Conservation (phyloP, 2,888 invertebrate genomes). For the Dasypolia templi region DNA sequence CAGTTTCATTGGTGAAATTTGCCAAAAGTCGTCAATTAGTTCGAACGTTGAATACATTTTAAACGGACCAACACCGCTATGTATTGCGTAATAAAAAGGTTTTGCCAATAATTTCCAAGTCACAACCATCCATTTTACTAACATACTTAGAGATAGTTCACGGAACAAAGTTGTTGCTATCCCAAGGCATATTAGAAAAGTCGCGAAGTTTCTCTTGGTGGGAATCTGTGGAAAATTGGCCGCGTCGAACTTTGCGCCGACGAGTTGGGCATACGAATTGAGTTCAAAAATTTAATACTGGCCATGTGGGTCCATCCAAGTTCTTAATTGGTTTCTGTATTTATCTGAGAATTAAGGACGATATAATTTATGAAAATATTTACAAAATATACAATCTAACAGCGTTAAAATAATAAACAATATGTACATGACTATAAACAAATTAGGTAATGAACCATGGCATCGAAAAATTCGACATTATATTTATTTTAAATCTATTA, state of each 20-base stretch:
- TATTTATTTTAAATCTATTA: too few relatives aligned
- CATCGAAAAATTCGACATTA: too few relatives aligned
- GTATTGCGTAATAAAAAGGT: neutral
- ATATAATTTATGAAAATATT: too few relatives aligned
- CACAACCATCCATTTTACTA: conserved; percentile 15
- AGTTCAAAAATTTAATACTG: conserved; percentile 50
- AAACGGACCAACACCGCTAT: neutral
- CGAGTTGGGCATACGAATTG: conserved; percentile 65
- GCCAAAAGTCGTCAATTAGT: neutral
- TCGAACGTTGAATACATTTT: neutral
- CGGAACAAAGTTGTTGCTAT: conserved; percentile 55
- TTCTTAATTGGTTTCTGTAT: conserved; percentile 53
- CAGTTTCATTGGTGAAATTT: neutral
- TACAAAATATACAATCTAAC: too few relatives aligned
- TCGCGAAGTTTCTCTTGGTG: conserved; percentile 61
- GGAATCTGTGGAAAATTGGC: conserved; percentile 70
- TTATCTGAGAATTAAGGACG: too few relatives aligned
- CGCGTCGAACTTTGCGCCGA: conserved; percentile 49
- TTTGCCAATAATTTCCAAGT: conserved; percentile 12
- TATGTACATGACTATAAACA: too few relatives aligned
- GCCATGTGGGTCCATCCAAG: conserved; percentile 40
- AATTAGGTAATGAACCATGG: too few relatives aligned
- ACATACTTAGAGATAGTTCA: conserved; percentile 16
- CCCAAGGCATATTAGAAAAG: conserved; percentile 67
- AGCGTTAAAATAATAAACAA: too few relatives aligned